Evolutionary conservation across 2,113 vertebrate species (phyloP).

Genomic region (Planiliza haematocheilus): DNA sequence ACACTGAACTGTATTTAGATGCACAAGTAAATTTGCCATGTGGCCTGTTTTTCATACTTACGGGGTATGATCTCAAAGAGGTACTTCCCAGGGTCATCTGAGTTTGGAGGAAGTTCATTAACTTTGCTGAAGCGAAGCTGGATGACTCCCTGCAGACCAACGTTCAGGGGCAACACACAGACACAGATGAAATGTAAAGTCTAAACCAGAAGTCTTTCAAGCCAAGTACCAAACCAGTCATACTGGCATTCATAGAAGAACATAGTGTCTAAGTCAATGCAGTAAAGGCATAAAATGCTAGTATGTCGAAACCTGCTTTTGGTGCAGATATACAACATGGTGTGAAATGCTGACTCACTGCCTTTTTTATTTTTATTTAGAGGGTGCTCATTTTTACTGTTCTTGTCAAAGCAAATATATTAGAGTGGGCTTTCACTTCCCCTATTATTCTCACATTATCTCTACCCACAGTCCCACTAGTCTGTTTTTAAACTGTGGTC

Average conservation of each 20-base stretch:
- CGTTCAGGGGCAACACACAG: neutral
- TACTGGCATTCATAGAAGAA: neutral
- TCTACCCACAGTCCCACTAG: neutral
- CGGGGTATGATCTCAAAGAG: conserved; percentile 95
- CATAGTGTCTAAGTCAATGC: neutral
- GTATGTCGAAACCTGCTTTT: neutral
- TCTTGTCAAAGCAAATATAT: conserved; percentile 1
- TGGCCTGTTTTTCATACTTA: conserved; percentile 64
- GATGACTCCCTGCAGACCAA: conserved; percentile 86
- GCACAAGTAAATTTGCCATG: neutral
- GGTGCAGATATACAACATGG: neutral
- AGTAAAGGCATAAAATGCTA: too few species aligned
- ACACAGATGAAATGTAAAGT: neutral
- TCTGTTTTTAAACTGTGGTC: neutral
- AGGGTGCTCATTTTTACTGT: neutral
- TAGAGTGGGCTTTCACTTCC: conserved; percentile 2
- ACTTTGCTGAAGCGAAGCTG: conserved; percentile 88
- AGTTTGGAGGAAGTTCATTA: conserved; percentile 85
- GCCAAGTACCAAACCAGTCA: neutral
- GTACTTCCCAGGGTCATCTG: conserved; percentile 91
- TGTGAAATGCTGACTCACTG: neutral
- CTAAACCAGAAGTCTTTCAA: neutral
- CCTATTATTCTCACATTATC: neutral
- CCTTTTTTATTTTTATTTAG: neutral
- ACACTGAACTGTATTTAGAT: too few species aligned